These are phyloP conservation scores for Chauna torquata DNA, from an alignment of 2,113 vertebrate species.

Conservation along the genomic window DNA sequence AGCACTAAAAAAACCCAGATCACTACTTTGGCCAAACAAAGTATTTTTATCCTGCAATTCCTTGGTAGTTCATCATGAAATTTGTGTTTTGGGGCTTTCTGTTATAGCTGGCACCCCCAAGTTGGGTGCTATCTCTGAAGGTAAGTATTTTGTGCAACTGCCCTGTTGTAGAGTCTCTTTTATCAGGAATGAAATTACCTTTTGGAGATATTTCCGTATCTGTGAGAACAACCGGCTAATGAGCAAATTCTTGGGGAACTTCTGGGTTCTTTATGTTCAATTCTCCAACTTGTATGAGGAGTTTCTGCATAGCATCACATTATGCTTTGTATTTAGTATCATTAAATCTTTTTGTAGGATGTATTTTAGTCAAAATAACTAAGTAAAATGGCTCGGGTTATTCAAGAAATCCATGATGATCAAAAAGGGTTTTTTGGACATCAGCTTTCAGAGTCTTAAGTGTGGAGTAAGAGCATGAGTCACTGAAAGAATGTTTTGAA, in stretches of 20 bases:
- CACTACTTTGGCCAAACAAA: not conserved
- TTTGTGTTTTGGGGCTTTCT: not conserved
- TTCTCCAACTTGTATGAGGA: not conserved
- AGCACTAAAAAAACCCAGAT: not conserved
- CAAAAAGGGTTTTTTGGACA: not conserved
- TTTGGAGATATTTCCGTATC: not conserved
- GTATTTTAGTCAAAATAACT: not conserved
- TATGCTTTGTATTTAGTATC: not conserved
- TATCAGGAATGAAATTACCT: not conserved
- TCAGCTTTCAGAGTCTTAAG: not conserved
- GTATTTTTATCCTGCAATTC: not conserved
- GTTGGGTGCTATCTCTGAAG: not conserved
- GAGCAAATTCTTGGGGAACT: not conserved
- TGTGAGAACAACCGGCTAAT: not conserved
- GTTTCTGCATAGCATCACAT: not conserved
- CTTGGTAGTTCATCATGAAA: not conserved
- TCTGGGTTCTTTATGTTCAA: not conserved
- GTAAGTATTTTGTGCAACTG: not conserved
- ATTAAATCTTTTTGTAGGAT: not conserved
- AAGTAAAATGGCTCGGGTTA: not conserved
- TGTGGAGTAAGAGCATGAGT: not conserved
- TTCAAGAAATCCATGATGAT: not conserved
- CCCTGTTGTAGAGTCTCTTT: not conserved
- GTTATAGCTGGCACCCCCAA: not conserved
- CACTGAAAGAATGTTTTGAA: constrained; percentile 19